phyloP scores from a whole-genome alignment of 2,888 invertebrate species.

The Sycophila texana region DNA sequence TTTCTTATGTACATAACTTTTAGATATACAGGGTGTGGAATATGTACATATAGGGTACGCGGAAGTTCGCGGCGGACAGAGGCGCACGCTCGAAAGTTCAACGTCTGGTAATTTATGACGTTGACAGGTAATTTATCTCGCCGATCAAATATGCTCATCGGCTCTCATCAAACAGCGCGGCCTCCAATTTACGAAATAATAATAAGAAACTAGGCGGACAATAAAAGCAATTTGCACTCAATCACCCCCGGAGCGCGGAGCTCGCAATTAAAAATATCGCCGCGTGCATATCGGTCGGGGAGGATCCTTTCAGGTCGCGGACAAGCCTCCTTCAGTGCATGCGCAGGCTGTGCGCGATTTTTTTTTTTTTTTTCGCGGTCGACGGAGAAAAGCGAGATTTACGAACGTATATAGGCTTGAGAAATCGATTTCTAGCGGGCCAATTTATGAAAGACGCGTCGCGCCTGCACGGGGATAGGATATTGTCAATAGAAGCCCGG shows the following conservation, averaged over 20 bases:
- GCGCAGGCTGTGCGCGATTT: constrained; percentile 16
- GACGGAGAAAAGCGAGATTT: not conserved
- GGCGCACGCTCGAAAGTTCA: not conserved
- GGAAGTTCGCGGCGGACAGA: not conserved
- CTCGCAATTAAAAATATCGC: constrained; percentile 18
- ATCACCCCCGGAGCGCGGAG: not conserved
- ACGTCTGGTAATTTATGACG: not conserved
- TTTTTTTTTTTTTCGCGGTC: not conserved
- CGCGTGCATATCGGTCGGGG: not conserved
- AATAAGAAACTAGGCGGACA: not conserved
- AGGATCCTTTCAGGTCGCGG: not conserved
- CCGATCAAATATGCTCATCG: constrained; percentile 3
- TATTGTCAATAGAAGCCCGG: no score
- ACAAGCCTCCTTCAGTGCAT: not conserved
- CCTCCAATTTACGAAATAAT: no score
- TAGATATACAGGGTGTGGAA: no score
- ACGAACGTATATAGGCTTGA: no score
- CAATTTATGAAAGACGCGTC: no score
- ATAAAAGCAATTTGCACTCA: constrained; percentile 36
- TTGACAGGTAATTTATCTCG: not conserved
- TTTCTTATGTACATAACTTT: no score
- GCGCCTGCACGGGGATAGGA: no score
- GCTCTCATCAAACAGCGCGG: no score
- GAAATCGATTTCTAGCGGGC: no score
- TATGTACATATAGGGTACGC: no score